phyloP scores from a whole-genome alignment of 2,888 invertebrate species.

The Nysson spinosus region DNA sequence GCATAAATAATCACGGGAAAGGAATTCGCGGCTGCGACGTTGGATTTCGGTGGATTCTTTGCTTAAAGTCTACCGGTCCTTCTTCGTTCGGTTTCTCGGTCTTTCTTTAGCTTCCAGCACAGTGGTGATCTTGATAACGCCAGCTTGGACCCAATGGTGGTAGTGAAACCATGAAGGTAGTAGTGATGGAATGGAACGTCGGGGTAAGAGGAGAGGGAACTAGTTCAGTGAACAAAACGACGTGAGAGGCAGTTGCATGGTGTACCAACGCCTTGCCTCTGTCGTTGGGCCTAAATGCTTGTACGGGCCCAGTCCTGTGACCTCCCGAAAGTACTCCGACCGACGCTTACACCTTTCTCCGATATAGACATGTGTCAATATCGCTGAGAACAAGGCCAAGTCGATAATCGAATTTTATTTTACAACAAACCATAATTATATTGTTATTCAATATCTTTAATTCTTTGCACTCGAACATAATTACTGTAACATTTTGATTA shows the following conservation, averaged over 20 bases:
- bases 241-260: constrained; percentile 68
- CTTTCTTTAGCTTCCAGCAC: constrained; percentile 41
- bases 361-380: too few species aligned
- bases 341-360: too few species aligned
- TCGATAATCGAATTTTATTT: too few species aligned
- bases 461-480: too few species aligned
- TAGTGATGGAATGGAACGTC: constrained; percentile 51
- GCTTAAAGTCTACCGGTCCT: constrained; percentile 6
- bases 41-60: constrained; percentile 32
- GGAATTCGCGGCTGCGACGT: constrained; percentile 24
- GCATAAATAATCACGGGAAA: constrained; percentile 6
- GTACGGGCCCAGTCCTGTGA: constrained; percentile 31
- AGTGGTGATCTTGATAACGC: constrained; percentile 63
- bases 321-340: constrained; percentile 20
- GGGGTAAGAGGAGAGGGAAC: constrained; percentile 70
- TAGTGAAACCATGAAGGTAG: constrained; percentile 51
- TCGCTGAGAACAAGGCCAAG: too few species aligned
- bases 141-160: constrained; percentile 40
- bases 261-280: constrained; percentile 59
- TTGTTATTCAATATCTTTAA: too few species aligned
- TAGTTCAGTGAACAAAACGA: constrained; percentile 77
- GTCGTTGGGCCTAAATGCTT: constrained; percentile 43
- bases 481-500: too few species aligned
- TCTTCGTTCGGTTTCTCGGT: neutral
- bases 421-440: too few species aligned